A percentile compares a stretch with the other conserved stretches of the same genome.
Conservation (phyloP, 2,888 invertebrate species). For the Orthonychiurus folsomi region DNA sequence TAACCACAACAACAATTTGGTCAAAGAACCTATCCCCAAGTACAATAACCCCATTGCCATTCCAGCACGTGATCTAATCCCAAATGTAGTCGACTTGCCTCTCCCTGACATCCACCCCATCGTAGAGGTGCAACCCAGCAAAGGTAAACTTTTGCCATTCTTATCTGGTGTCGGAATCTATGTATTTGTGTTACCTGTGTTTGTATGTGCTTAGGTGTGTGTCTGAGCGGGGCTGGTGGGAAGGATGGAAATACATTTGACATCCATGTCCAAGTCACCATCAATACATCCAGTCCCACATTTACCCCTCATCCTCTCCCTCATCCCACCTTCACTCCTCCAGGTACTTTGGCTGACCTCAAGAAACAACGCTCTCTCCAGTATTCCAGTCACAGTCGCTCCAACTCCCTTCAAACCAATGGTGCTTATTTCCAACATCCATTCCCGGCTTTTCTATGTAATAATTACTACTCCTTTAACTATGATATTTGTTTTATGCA, state of each 20-base stretch:
- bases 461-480: too few species aligned
- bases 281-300: conserved; percentile 51
- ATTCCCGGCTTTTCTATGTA: too few species aligned
- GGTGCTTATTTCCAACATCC: too few species aligned
- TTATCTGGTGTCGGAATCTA: conserved; percentile 11
- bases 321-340: conserved; percentile 31
- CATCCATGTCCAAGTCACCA: conserved; percentile 73
- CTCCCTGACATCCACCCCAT: conserved; percentile 5
- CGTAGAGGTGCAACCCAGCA: too few species aligned
- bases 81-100: conserved; percentile 1
- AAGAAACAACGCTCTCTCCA: conserved; percentile 75
- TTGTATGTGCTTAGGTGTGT: conserved; percentile 12
- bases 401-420: conserved; percentile 16
- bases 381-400: conserved; percentile 22
- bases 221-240: conserved; percentile 48
- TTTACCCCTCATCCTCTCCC: conserved; percentile 14
- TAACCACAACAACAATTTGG: background rate
- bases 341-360: conserved; percentile 75
- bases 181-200: conserved; percentile 4
- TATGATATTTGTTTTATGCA: background rate
- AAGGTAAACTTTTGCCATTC: conserved; percentile 8
- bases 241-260: conserved; percentile 69
- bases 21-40: background rate
- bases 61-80: background rate
- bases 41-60: conserved; percentile 1